phyloP scores from a whole-genome alignment of 2,797 vertebrate genomes.

The Gorsachius magnificus region DNA sequence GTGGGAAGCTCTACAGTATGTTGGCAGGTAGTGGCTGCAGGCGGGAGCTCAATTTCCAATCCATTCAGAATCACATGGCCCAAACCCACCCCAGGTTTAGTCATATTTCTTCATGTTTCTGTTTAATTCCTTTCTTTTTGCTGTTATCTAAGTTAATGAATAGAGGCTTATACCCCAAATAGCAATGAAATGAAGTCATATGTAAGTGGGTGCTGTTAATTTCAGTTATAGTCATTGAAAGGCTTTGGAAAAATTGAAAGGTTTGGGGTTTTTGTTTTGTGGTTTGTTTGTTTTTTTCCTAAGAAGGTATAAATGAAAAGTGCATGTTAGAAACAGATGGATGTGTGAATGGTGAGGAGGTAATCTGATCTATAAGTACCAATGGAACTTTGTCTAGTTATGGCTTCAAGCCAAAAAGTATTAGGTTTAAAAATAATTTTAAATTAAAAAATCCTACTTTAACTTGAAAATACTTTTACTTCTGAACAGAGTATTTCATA shows the following conservation, averaged over 20 bases:
- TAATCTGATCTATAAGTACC: neutral
- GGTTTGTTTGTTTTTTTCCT: neutral
- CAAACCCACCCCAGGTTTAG: neutral
- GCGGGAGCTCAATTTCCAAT: neutral
- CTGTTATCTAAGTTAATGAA: neutral
- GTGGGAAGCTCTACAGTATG: neutral
- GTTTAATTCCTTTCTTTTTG: neutral
- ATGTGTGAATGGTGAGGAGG: neutral
- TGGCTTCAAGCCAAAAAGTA: neutral
- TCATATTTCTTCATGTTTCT: conserved; percentile 7
- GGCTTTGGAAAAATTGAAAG: conserved; percentile 1
- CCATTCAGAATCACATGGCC: conserved; percentile 6
- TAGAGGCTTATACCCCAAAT: neutral
- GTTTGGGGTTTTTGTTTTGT: neutral
- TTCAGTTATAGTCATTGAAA: neutral
- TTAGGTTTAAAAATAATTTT: conserved; percentile 1
- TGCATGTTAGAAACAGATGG: neutral
- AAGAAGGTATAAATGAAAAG: neutral
- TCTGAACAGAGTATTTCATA: neutral
- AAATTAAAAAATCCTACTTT: neutral
- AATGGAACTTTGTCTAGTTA: conserved; percentile 1
- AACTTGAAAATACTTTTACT: neutral
- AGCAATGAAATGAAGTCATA: neutral
- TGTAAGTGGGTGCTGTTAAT: neutral
- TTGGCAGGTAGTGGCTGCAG: neutral